phyloP scores from a whole-genome alignment of 1,140 invertebrate genomes.

The Drosophila kepulauana region DNA sequence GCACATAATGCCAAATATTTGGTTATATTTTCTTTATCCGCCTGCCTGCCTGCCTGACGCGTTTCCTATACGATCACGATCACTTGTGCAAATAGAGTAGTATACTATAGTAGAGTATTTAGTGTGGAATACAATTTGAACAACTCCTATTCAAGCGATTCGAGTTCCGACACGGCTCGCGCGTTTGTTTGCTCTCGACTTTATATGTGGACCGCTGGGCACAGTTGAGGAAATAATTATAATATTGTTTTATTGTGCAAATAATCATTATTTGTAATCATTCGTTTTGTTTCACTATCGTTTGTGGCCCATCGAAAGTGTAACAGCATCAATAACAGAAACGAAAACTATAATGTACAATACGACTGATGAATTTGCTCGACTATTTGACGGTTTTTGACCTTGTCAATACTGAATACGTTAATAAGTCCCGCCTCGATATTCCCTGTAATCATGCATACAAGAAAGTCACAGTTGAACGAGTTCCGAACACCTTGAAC shows the following conservation, averaged over 20 bases:
- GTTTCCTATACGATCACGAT: constrained; percentile 37
- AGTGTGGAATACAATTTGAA: background rate
- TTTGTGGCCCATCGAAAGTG: constrained; percentile 39
- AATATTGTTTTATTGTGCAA: constrained; percentile 72
- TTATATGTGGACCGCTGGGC: constrained; percentile 39
- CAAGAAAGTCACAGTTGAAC: background rate
- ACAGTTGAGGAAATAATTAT: constrained; percentile 69
- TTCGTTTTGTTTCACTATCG: constrained; percentile 67
- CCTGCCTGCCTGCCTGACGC: constrained; percentile 16
- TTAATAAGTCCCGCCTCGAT: background rate
- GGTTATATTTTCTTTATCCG: constrained; percentile 8
- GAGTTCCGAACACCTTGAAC: no score
- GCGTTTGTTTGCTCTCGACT: constrained; percentile 53
- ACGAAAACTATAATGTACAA: background rate
- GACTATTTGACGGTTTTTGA: constrained; percentile 6
- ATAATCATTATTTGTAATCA: constrained; percentile 77
- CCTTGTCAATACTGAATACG: constrained; percentile 13
- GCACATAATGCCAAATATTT: constrained; percentile 42
- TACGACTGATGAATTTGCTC: background rate
- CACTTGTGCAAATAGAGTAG: constrained; percentile 60
- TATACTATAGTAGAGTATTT: constrained; percentile 5
- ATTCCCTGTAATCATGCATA: background rate
- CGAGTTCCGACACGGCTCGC: constrained; percentile 57
- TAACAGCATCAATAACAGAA: constrained; percentile 17
- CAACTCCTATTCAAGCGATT: constrained; percentile 4